These are phyloP conservation scores for Poecile atricapillus DNA, from an alignment of 2,113 vertebrate genomes.

Conservation along the genomic window DNA sequence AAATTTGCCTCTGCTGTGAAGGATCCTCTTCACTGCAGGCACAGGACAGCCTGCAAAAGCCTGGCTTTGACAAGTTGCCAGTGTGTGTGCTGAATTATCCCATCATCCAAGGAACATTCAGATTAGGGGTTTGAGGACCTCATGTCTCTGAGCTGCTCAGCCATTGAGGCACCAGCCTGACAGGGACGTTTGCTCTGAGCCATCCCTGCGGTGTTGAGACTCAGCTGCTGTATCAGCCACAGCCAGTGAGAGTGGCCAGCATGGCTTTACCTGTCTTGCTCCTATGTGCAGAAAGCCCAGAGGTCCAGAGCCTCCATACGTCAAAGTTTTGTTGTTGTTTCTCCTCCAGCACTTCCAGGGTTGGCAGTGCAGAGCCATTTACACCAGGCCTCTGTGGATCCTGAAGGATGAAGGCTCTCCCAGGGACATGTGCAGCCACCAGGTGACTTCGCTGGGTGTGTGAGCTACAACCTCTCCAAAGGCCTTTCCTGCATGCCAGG, in stretches of 20 bases:
- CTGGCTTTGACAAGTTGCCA: background rate
- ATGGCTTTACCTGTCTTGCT: background rate
- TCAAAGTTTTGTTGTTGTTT: background rate
- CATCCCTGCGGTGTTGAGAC: background rate
- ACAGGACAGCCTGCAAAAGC: background rate
- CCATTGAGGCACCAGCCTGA: background rate
- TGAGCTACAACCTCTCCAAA: background rate
- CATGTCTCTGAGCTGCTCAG: background rate
- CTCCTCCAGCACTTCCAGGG: background rate
- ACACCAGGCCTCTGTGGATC: background rate
- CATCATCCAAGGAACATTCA: rapidly evolving
- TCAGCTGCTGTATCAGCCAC: background rate
- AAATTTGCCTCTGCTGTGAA: background rate
- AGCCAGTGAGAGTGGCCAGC: rapidly evolving
- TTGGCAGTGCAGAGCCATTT: rapidly evolving
- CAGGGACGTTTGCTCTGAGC: background rate
- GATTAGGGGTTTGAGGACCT: background rate
- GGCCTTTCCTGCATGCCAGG: background rate
- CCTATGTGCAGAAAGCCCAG: background rate
- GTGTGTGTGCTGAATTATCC: rapidly evolving
- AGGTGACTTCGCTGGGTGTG: background rate
- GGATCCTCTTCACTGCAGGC: background rate
- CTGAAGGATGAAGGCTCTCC: background rate
- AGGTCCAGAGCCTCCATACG: background rate
- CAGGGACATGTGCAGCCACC: background rate